A percentile compares a stretch with the other conserved stretches of the same genome.
Evolutionary conservation across 2,797 vertebrate species (phyloP).

Genomic region (Rhynchotus rufescens): DNA sequence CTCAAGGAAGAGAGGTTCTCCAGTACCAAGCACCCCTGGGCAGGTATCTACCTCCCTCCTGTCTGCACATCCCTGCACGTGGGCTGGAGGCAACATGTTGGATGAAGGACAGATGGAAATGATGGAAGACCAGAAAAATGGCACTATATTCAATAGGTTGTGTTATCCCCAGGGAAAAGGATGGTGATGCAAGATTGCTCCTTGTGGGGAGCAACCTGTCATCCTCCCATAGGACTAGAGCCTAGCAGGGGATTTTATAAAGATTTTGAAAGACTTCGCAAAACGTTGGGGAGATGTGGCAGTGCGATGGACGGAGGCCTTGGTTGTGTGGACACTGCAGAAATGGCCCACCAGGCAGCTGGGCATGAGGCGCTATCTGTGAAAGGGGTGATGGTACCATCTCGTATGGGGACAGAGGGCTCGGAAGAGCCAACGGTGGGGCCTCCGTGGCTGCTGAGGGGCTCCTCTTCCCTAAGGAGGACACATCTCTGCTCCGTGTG

Average conservation of each 20-base stretch:
- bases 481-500: fast-evolving
- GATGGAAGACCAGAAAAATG: background rate
- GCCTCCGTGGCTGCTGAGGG: background rate
- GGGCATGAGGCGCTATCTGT: background rate
- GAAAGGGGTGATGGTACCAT: too few species aligned
- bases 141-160: background rate
- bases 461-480: background rate
- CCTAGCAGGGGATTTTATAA: background rate
- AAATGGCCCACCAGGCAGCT: too few species aligned
- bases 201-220: fast-evolving
- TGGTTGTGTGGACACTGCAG: too few species aligned
- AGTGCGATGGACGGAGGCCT: fast-evolving
- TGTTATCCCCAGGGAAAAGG: background rate
- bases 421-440: fast-evolving
- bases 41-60: background rate
- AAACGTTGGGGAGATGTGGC: fast-evolving
- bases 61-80: fast-evolving
- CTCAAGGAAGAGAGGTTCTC: background rate
- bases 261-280: background rate
- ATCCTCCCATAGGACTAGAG: fast-evolving
- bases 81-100: background rate
- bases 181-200: fast-evolving
- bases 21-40: background rate
- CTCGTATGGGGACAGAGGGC: too few species aligned
- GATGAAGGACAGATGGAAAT: background rate